These are phyloP conservation scores for Anser brachyrhynchus DNA, from an alignment of 2,113 vertebrate species.

Conservation along the genomic window DNA sequence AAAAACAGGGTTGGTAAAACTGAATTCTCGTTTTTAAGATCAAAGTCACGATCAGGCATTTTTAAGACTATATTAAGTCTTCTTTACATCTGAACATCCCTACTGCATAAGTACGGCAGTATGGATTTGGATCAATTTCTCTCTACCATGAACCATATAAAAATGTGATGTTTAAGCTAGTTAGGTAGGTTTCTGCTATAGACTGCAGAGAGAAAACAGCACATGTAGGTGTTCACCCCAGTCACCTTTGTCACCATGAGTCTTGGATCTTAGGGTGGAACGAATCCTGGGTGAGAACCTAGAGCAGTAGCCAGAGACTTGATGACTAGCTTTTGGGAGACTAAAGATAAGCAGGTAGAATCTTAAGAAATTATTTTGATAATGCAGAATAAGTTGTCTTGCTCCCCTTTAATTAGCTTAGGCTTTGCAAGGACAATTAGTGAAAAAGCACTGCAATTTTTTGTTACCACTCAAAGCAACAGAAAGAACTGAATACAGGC, in stretches of 20 bases:
- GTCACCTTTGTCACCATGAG: background rate
- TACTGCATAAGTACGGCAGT: background rate
- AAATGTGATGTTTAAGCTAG: background rate
- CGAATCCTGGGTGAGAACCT: background rate
- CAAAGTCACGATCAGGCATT: background rate
- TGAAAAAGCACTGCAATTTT: background rate
- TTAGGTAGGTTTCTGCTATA: background rate
- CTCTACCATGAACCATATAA: background rate
- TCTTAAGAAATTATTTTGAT: background rate
- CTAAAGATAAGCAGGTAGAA: background rate
- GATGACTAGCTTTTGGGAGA: background rate
- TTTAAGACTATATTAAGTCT: background rate
- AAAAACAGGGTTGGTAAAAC: background rate
- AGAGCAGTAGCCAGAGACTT: background rate
- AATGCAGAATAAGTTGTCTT: background rate
- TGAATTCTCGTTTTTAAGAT: background rate
- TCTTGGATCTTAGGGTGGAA: background rate
- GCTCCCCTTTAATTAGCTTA: background rate
- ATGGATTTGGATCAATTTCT: background rate
- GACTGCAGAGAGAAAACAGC: background rate
- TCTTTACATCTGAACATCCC: background rate
- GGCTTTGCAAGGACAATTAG: background rate
- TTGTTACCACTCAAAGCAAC: background rate
- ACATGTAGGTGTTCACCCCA: background rate
- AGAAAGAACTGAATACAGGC: background rate